Evolutionary conservation across 2,113 vertebrate species (phyloP).

Genomic region (Proteles cristata): DNA sequence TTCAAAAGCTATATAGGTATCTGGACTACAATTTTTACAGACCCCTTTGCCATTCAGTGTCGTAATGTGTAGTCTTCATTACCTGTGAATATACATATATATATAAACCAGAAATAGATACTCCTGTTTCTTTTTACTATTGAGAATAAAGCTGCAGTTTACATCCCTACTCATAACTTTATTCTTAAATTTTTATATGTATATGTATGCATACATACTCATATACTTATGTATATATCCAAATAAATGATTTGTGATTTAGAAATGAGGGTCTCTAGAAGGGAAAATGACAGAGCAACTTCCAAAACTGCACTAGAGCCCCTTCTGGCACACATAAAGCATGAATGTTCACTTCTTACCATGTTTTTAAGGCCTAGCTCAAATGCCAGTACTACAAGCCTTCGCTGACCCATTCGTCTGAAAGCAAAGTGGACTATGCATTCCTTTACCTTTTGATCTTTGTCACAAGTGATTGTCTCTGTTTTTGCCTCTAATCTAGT

Average conservation of each 20-base stretch:
- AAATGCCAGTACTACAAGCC: background rate
- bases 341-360: background rate
- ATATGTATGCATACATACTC: background rate
- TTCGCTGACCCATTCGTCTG: background rate
- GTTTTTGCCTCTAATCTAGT: background rate
- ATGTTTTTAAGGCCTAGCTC: background rate
- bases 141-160: background rate
- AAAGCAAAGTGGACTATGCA: background rate
- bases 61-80: background rate
- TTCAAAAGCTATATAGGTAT: background rate
- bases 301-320: background rate
- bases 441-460: background rate
- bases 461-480: background rate
- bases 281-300: background rate
- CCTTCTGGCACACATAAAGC: accelerated
- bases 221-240: background rate
- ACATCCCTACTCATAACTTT: background rate
- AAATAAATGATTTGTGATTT: background rate
- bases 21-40: background rate
- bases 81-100: background rate
- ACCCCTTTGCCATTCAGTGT: background rate
- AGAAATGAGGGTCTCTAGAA: background rate
- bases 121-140: background rate
- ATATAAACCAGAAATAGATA: background rate
- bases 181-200: background rate